Base-by-base conservation (phyloP, 2,113 vertebrate genomes). In the Neodon shergylaensis region DNA sequence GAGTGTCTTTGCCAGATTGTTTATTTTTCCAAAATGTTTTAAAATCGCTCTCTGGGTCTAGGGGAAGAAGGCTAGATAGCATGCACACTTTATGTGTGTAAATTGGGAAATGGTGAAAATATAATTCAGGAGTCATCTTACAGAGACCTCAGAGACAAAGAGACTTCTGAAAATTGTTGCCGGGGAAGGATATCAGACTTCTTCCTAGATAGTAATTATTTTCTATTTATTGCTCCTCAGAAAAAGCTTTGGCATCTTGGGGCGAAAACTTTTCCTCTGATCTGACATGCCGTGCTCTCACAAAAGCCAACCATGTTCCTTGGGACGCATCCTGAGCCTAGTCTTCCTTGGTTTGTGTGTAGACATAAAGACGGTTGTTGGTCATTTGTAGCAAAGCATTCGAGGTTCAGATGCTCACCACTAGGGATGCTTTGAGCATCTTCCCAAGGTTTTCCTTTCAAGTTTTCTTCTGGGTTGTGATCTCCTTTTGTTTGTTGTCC, bases 11-110 rank as follows among this genome's bases (percentile, higher is more conserved):
- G 2, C 81, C 42, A 81, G 88, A 58, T 91, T 95, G 70, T 88
- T 97, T 96, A 77, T 92, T 95, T 96, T 96, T 72, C 73, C 54
- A 85, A 88, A 94, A 74, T 92, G 12, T 95, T 97, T 97, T 95
- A 52, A 94, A 94, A 95, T 95, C 54, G 39, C 33, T 90, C 31
- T 96, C 58, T 92, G 73, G 49, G 44, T 87, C 13, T 96, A 24
- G 65, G 26, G 14, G 49, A 81, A 83, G 44, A 74, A 90, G 66
- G 5, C 33, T 90, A 22, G 74, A 92, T 31, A 94, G 65, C 89
- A 54, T 96, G 33, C 47, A 90, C 74, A 65, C 68, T 82, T 94
- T 78, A 10, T 91, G 47, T 61, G 33, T 63, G 1, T 22, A 36
- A 4, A 68, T 10, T 63, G 65, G 92, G 28, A 44, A 13, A 63